A percentile compares a stretch with the other conserved stretches of the same genome.
Conservation (phyloP, 2,113 vertebrate species). For the Bos indicus region DNA sequence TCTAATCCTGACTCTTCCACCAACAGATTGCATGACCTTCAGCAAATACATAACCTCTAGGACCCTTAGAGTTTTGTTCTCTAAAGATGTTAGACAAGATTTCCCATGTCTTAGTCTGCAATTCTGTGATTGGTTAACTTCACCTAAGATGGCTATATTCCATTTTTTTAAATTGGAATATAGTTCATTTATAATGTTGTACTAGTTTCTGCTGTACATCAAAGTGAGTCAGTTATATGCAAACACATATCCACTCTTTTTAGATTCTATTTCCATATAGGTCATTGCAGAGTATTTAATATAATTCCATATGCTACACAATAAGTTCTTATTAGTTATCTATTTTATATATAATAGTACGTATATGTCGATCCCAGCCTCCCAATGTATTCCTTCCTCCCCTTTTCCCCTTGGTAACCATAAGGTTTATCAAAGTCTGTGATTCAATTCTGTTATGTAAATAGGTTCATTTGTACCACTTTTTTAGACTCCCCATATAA, state of each 20-base stretch:
- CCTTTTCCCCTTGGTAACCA: background rate
- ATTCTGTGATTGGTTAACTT: background rate
- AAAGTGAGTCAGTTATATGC: background rate
- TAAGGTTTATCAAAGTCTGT: background rate
- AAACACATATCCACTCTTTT: background rate
- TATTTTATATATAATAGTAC: background rate
- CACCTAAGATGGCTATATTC: background rate
- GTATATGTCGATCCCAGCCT: background rate
- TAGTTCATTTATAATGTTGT: background rate
- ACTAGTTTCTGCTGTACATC: background rate
- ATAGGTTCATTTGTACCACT: background rate
- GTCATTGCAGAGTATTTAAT: background rate
- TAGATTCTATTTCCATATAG: background rate
- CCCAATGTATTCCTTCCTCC: background rate
- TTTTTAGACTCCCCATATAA: background rate
- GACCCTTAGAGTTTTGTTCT: background rate
- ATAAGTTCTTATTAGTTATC: background rate
- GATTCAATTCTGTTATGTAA: background rate
- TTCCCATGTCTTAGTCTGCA: background rate
- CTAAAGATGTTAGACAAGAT: background rate
- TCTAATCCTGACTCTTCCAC: background rate
- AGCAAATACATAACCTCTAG: background rate
- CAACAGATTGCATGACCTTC: background rate
- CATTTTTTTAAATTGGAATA: background rate
- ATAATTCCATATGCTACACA: background rate